phyloP scores from a whole-genome alignment of 2,797 vertebrate species.

The Tragopan temminckii region DNA sequence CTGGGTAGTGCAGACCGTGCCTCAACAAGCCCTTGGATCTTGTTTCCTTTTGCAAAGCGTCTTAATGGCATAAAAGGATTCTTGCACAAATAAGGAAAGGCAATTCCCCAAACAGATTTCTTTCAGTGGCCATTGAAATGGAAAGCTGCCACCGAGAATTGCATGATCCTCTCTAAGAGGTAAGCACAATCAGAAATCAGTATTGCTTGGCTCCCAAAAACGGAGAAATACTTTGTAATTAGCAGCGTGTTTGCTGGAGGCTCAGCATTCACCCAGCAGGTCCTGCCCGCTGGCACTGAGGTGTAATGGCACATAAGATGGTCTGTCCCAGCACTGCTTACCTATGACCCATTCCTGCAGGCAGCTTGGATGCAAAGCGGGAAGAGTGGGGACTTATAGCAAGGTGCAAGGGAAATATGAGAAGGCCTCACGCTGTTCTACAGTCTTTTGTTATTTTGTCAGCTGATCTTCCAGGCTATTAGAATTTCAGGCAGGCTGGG shows the following conservation, averaged over 20 bases:
- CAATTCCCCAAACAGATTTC: conserved; percentile 52
- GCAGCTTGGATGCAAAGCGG: neutral
- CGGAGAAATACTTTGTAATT: conserved; percentile 18
- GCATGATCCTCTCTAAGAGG: neutral
- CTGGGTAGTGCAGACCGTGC: conserved; percentile 24
- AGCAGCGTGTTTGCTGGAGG: neutral
- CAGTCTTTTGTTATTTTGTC: neutral
- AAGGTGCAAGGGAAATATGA: neutral
- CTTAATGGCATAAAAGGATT: conserved; percentile 57
- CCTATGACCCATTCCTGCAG: neutral
- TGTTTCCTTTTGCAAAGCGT: neutral
- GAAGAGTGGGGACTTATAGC: neutral
- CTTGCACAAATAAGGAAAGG: conserved; percentile 43
- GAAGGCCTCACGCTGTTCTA: neutral
- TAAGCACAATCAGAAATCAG: conserved; percentile 16
- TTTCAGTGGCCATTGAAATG: conserved; percentile 40
- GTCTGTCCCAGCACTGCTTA: neutral
- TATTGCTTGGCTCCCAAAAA: neutral
- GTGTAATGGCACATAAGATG: fast-evolving
- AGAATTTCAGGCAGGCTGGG: neutral
- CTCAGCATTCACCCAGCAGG: neutral
- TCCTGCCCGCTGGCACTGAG: neutral
- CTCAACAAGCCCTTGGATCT: neutral
- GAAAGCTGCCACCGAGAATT: conserved; percentile 17
- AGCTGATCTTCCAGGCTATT: neutral